Evolutionary conservation across 2,888 invertebrate genomes (phyloP).

Genomic region (Apotomis betuletana): DNA sequence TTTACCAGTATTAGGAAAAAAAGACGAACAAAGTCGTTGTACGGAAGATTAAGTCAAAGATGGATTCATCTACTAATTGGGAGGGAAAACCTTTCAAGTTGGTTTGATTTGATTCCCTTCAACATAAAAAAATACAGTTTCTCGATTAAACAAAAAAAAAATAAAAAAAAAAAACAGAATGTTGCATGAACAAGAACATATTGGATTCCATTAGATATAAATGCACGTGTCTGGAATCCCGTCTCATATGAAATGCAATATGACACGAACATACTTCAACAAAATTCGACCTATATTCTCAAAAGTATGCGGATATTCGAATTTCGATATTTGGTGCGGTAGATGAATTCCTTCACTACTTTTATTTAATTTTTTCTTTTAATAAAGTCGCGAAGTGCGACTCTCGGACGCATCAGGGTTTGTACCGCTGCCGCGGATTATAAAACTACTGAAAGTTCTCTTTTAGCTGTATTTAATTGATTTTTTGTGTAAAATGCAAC

Average conservation of each 20-base stretch:
- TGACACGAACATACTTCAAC: background rate
- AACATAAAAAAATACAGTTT: background rate
- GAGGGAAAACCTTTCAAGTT: constrained; percentile 4
- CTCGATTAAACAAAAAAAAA: no score
- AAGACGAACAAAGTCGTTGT: background rate
- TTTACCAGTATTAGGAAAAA: background rate
- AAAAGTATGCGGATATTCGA: background rate
- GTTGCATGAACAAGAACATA: constrained; percentile 3
- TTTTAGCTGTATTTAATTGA: no score
- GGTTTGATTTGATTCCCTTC: constrained; percentile 12
- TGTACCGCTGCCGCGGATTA: no score
- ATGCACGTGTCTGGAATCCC: background rate
- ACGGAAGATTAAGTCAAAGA: background rate
- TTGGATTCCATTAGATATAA: constrained; percentile 11
- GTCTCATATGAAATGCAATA: constrained; percentile 5
- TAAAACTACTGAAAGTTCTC: no score
- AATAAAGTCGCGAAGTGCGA: no score
- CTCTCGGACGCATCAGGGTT: no score
- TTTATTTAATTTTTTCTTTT: no score
- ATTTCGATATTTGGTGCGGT: background rate
- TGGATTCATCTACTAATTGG: constrained; percentile 12
- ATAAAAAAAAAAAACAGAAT: no score
- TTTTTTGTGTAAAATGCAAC: no score
- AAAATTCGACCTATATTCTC: background rate
- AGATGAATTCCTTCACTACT: no score